phyloP scores from a whole-genome alignment of 2,888 invertebrate species.

The Meliscaeva auricollis region DNA sequence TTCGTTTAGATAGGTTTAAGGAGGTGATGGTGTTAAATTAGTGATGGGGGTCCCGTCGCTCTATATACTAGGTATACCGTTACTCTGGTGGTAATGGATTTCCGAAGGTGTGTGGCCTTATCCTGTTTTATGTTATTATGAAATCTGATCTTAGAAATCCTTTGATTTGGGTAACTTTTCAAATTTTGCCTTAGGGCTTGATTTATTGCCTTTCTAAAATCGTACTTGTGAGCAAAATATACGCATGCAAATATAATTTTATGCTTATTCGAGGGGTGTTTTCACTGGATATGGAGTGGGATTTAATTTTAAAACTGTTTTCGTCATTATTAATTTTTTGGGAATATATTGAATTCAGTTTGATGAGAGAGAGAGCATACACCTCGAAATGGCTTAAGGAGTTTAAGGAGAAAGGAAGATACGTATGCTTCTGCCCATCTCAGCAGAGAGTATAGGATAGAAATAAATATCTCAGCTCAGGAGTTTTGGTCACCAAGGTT shows the following conservation, averaged over 20 bases:
- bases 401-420: too few relatives aligned
- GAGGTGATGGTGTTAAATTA: conserved; percentile 60
- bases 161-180: conserved; percentile 66
- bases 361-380: too few relatives aligned
- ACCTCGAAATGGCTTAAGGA: too few relatives aligned
- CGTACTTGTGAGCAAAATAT: conserved; percentile 1
- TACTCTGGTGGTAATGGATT: conserved; percentile 43
- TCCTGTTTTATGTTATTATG: conserved; percentile 43
- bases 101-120: conserved; percentile 2
- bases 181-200: conserved; percentile 51
- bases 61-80: neutral
- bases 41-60: conserved; percentile 25
- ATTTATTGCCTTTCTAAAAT: conserved; percentile 62
- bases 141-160: conserved; percentile 63
- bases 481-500: too few relatives aligned
- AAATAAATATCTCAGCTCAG: too few relatives aligned
- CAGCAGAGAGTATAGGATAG: too few relatives aligned
- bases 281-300: conserved; percentile 52
- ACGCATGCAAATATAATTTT: neutral
- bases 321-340: conserved; percentile 65
- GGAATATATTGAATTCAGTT: conserved; percentile 13
- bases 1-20: conserved; percentile 66
- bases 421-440: too few relatives aligned
- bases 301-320: conserved; percentile 30
- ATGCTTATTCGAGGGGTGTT: conserved; percentile 3